Base-by-base conservation (phyloP, 2,113 vertebrate genomes). In the Puffinus mauretanicus region DNA sequence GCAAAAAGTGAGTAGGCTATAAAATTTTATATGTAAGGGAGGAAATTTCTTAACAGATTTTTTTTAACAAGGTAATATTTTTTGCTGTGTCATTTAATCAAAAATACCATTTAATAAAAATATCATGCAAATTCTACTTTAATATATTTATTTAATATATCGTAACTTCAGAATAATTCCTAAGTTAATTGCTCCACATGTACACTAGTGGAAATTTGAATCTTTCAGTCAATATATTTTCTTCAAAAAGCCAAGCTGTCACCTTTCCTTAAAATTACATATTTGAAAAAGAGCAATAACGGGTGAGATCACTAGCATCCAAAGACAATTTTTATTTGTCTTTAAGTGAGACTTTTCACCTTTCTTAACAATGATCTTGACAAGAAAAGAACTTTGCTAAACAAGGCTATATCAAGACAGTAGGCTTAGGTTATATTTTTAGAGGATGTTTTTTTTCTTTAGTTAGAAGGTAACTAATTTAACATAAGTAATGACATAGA, bases 1-100 rank as follows among this genome's bases (percentile, higher is more conserved):
- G 99, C 96, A 98, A 95, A 98, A 98, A 98, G 99, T 99, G 98
- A 98, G 98, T 98, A 61, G 29, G 42, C 75, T 61, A 69, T 58
- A 61, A 65, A 58, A 58, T 47, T 42, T 24, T 55, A 16, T 40
- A 40, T 47, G 1, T 89, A 65, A 78, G 6, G 19, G 62, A 19
- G 5, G 52, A 80, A 70, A 16, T 16, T 67, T 67, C 13, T 49
- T 66, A 51, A 34, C 7, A 66, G 6, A 18, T 32, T 36, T 78
- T 77, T 72, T 70, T 58, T 44, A 81, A 51, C 5, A 55, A 47
- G 9, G 7, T 44, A 1, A 40, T 87, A 7, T 57, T 65, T 52
- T 81, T 75, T 54, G 6, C 11, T 54, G 11, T 71, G 13, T 46
- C 67, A 44, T 44, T 65, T 38, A 69, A 47, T 60, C 2, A 52